Conservation (phyloP, 2,888 invertebrate genomes). For the Rhodophaea formosa region DNA sequence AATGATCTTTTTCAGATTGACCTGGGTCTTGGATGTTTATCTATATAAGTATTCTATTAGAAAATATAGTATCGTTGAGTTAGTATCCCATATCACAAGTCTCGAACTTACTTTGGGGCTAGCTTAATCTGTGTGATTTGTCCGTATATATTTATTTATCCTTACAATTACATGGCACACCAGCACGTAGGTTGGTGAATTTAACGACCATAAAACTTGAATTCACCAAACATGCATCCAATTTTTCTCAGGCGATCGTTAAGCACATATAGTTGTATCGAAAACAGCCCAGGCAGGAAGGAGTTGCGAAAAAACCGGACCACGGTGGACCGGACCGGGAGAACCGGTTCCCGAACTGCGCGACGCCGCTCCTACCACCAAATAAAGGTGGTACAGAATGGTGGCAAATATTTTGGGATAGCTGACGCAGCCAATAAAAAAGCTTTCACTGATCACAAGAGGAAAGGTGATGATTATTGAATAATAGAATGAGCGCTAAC, state of each 20-base stretch:
- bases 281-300: slow-evolving; percentile 50
- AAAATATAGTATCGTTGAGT: too few species aligned
- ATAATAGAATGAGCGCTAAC: too few species aligned
- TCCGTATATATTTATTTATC: too few species aligned
- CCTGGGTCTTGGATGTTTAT: too few species aligned
- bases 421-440: too few species aligned
- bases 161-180: background rate
- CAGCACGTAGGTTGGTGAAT: background rate
- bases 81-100: too few species aligned
- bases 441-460: too few species aligned
- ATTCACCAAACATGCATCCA: slow-evolving; percentile 2
- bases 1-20: too few species aligned
- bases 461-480: too few species aligned
- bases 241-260: slow-evolving; percentile 9
- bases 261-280: slow-evolving; percentile 28
- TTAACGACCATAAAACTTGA: background rate
- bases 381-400: background rate
- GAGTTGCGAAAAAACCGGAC: slow-evolving; percentile 54
- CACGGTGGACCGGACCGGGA: slow-evolving; percentile 42
- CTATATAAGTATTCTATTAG: too few species aligned
- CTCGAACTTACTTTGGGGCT: too few species aligned
- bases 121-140: too few species aligned
- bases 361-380: slow-evolving; percentile 13
- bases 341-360: slow-evolving; percentile 48
- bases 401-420: background rate